Evolutionary conservation across 2,888 invertebrate species (phyloP), one percentile per base, ranked within the genome.

Genomic region (Tachina fera): DNA sequence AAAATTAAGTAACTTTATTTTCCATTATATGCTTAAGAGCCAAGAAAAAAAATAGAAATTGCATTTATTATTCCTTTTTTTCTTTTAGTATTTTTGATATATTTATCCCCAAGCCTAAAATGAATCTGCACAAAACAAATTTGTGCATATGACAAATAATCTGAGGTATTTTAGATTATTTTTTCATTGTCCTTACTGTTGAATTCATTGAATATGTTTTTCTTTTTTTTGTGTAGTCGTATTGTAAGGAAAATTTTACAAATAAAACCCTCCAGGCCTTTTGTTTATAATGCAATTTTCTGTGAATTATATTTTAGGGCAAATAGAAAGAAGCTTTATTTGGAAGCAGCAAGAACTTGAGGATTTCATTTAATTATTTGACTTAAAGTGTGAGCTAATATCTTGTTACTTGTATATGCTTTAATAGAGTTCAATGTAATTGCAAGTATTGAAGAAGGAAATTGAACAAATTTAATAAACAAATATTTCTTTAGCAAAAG

Each of bases 261-360:
- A 10, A 13, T 5, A 1, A 31, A 77, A 14, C 2, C 39, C 58
- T 60, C 5, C 11, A 45, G 83, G 77, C 83, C 43, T 16, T n/a
- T n/a, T 77, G 3, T 67, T 80, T 74, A 43, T 72, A 77, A 77
- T 81, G 63, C 51, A 77, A 77, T 77, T 76, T 68, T 13, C 49
- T 70, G 41, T 56, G 41, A 43, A 77, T 13, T 51, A 77, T 60
- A 45, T 58, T 83, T 58, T 41, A 19, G 9, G 65, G 58, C 31
- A 67, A 77, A 72, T 79, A 47, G 10, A 49, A 13, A 47, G 10
- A 49, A 13, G 14, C 19, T 70, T 76, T 76, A 70, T n/a, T 67
- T 70, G 39, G 58, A 41, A 53, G 10, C 39, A 39, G 14, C n/a
- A 19, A 13, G 4, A 49, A 11, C 31, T 43, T 39, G 45, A 56